Evolutionary conservation across 2,888 invertebrate genomes (phyloP).

Genomic region (Phortica okadai): DNA sequence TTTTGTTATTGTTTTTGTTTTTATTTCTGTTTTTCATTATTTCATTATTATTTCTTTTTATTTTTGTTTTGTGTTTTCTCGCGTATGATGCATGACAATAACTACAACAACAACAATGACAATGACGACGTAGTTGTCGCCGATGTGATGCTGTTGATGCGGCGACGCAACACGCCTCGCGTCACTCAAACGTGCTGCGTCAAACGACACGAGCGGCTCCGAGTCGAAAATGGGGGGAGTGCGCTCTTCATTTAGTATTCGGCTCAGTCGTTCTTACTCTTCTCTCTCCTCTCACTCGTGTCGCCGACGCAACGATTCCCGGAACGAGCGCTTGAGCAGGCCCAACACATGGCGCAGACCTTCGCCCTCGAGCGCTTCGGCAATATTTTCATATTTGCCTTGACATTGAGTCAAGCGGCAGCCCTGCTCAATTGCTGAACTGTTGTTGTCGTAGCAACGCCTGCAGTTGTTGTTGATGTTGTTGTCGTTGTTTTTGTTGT

Average conservation of each 20-base stretch:
- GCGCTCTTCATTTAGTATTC: too few species aligned
- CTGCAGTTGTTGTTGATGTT: not conserved
- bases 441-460: not conserved
- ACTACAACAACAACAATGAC: slow-evolving; percentile 25
- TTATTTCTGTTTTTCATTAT: not conserved
- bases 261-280: too few species aligned
- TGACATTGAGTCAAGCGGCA: not conserved
- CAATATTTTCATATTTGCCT: slow-evolving; percentile 22
- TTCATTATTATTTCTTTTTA: not conserved
- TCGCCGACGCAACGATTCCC: too few species aligned
- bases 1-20: not conserved
- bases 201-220: not conserved
- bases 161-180: not conserved
- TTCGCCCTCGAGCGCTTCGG: slow-evolving; percentile 6
- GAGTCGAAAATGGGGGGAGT: too few species aligned
- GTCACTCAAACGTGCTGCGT: not conserved
- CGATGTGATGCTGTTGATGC: not conserved
- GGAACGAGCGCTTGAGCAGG: too few species aligned
- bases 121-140: not conserved
- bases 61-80: not conserved
- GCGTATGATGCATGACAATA: slow-evolving; percentile 20
- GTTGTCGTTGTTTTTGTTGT: slow-evolving; percentile 33
- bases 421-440: too few species aligned
- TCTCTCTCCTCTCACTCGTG: too few species aligned
- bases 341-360: too few species aligned